phyloP scores from a whole-genome alignment of 1,140 invertebrate species.

The Aleiodes sp. region DNA sequence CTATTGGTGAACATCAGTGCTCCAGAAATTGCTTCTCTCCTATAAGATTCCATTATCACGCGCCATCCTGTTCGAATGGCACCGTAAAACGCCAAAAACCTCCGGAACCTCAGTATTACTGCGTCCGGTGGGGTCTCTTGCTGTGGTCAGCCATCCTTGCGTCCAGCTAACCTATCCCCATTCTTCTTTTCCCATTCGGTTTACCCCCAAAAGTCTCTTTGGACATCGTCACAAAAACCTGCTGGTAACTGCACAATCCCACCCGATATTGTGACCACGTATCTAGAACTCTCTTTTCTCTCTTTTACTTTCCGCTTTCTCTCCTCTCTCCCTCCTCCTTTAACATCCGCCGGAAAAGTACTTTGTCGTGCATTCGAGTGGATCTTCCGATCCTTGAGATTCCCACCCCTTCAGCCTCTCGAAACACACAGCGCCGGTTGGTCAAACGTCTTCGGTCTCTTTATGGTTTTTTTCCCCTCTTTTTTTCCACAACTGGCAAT shows the following conservation, averaged over 20 bases:
- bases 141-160: conserved; percentile 53
- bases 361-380: conserved; percentile 13
- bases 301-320: conserved; percentile 5
- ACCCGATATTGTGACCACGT: conserved; percentile 16
- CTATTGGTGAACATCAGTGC: background rate
- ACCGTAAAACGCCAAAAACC: conserved; percentile 59
- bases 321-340: conserved; percentile 21
- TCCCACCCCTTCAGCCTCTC: conserved; percentile 16
- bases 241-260: conserved; percentile 19
- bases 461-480: background rate
- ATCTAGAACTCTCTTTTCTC: conserved; percentile 38
- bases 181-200: conserved; percentile 8
- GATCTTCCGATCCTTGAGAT: background rate
- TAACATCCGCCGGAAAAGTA: conserved; percentile 4
- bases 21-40: conserved; percentile 62
- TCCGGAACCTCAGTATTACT: conserved; percentile 50
- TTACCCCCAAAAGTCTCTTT: background rate
- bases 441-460: conserved; percentile 29
- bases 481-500: conserved; percentile 14
- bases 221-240: conserved; percentile 4
- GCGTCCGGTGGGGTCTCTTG: conserved; percentile 44
- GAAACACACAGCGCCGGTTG: conserved; percentile 47
- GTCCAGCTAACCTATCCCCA: conserved; percentile 21
- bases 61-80: conserved; percentile 64
- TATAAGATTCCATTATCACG: conserved; percentile 63